Evolutionary conservation across 1,140 invertebrate genomes (phyloP).

Genomic region (Proctacanthus coquilletti): DNA sequence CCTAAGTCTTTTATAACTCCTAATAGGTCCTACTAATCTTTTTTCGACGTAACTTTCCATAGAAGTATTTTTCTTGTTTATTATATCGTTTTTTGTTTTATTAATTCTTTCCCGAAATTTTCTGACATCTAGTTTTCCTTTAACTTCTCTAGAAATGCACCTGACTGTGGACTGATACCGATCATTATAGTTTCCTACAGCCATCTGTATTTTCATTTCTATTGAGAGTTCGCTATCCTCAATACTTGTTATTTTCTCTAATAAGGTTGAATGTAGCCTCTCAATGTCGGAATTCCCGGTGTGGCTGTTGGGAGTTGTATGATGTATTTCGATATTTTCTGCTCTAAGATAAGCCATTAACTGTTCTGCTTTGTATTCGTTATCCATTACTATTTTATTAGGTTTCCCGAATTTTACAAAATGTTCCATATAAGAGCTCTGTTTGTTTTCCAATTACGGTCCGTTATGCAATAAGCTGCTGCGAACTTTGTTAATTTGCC

Average conservation of each 20-base stretch:
- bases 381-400: too few species aligned
- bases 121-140: too few species aligned
- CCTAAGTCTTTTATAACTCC: background rate
- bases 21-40: background rate
- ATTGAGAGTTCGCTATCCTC: background rate
- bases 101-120: slow-evolving; percentile 2
- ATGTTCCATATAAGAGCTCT: too few species aligned
- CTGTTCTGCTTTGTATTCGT: too few species aligned
- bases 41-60: slow-evolving; percentile 1
- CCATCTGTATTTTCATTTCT: slow-evolving; percentile 2
- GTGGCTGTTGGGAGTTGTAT: slow-evolving; percentile 1
- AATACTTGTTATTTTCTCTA: slow-evolving; percentile 2
- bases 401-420: too few species aligned
- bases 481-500: too few species aligned
- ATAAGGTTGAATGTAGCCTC: slow-evolving; percentile 3
- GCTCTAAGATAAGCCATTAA: too few species aligned
- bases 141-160: background rate
- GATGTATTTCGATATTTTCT: too few species aligned
- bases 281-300: slow-evolving; percentile 1
- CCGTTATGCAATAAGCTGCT: too few species aligned
- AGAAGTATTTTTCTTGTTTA: background rate
- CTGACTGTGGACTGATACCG: slow-evolving; percentile 2
- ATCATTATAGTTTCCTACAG: slow-evolving; percentile 3
- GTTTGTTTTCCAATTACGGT: too few species aligned
- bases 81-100: background rate